A percentile compares a stretch with the other conserved stretches of the same genome.
phyloP scores from a whole-genome alignment of 2,888 invertebrate species.

The Campoplex capitator region DNA sequence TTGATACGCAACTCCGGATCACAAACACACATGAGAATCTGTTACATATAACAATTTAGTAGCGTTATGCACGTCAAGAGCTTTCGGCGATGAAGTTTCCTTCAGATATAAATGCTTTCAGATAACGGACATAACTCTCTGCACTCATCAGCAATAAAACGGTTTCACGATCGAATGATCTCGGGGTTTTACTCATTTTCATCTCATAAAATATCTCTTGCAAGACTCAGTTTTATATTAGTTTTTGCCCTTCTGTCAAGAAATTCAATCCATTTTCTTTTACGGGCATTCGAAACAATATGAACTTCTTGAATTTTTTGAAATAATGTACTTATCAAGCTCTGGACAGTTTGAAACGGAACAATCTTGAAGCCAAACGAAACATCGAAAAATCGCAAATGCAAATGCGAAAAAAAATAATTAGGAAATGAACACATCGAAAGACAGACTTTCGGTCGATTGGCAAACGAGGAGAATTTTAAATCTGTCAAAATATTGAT shows the following conservation, averaged over 20 bases:
- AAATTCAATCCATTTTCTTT: not conserved
- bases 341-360: not conserved
- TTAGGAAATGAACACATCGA: not conserved
- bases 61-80: conserved; percentile 50
- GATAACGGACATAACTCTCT: conserved; percentile 25
- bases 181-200: not conserved
- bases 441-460: not conserved
- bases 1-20: conserved; percentile 21
- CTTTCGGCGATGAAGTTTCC: conserved; percentile 47
- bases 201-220: not conserved
- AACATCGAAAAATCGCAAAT: not conserved
- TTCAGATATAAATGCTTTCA: conserved; percentile 39
- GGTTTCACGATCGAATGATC: conserved; percentile 27
- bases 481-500: not conserved
- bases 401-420: not conserved
- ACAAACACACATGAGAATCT: conserved; percentile 53
- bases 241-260: no score
- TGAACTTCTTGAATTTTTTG: not conserved
- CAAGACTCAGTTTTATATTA: not conserved
- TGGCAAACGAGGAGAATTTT: not conserved
- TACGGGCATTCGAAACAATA: not conserved
- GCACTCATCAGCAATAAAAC: conserved; percentile 18
- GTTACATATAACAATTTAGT: conserved; percentile 66
- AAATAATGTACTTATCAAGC: not conserved
- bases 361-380: not conserved